phyloP scores from a whole-genome alignment of 1,140 invertebrate genomes.

The Papilio helenus region DNA sequence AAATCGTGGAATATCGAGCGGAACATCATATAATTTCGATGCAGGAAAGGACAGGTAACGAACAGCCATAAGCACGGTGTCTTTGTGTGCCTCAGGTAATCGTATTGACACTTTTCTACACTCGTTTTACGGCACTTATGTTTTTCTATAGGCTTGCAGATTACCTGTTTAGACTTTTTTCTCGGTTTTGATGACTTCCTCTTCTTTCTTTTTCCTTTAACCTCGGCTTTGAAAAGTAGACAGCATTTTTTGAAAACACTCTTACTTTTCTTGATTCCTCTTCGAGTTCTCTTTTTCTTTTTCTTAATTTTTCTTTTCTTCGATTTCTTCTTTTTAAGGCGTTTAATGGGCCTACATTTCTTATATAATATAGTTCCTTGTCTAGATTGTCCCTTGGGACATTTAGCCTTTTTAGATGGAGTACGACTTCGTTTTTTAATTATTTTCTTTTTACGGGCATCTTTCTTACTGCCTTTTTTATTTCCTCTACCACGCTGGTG shows the following conservation, averaged over 20 bases:
- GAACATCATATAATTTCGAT: constrained; percentile 13
- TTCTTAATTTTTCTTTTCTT: constrained; percentile 3
- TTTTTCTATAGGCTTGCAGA: neutral
- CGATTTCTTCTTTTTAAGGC: neutral
- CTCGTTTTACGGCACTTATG: neutral
- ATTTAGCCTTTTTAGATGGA: neutral
- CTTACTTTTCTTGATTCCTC: neutral
- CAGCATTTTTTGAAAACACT: neutral
- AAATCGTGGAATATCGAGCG: neutral
- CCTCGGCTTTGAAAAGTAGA: neutral
- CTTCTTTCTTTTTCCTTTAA: neutral
- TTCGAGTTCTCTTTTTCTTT: neutral
- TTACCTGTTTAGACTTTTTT: neutral
- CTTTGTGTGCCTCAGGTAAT: neutral
- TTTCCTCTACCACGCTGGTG: neutral
- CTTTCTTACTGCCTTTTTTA: neutral
- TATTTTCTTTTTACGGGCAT: neutral
- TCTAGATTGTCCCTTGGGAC: neutral
- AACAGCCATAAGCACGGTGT: constrained; percentile 18
- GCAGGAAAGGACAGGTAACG: neutral
- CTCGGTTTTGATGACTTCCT: constrained; percentile 11
- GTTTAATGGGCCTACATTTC: neutral
- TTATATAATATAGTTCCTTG: neutral
- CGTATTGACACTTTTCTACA: neutral
- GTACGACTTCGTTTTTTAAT: neutral